Evolutionary conservation across 30 jellyfish, hydroid and myxozoan species (phyloP), one percentile per base, ranked within the genome.

Genomic region (Turritopsis dohrnii): DNA sequence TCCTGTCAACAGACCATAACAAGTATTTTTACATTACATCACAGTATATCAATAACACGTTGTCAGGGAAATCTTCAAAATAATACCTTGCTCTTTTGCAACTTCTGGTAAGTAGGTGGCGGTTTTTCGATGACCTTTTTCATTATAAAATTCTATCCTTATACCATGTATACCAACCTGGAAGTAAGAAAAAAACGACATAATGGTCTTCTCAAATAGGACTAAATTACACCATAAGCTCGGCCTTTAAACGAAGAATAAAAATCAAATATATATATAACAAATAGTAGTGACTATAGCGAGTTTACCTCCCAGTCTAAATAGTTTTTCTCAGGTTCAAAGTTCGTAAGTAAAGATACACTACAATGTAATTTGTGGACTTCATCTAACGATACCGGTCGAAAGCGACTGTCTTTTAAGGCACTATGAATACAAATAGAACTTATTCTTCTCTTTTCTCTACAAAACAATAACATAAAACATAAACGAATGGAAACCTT

Each of bases 61-160:
- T 80, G n/a, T 80, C 53, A 29, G 16, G 80, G 28, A 28, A 80
- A 54, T 0, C 21, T 31, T 20, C 0, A 17, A 76, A 21, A 53
- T 20, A 69, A 71, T 26, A 89, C 99, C 96, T 87, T 94, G 99
- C 71, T 94, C 99, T 52, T 81, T 79, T 7, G 99, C 97, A 21
- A 94, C 99, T 74, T 94, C 99, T 75, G 99, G 99, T 74, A 94
- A 76, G 66, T 94, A 94, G 27, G 99, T 94, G 18, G 99, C 99
- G 7, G 96, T 94, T 83, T 84, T 86, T 29, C 94, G 81, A 73
- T 84, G 90, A 31, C 99, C 97, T 86, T 87, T 84, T 81, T 94
- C 99, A 76, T 94, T 94, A 28, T 83, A 82, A 86, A 94, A 94
- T 71, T 94, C 99, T 71, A 94, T 94, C 74, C 99, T 84, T 71